Evolutionary conservation across 1,140 invertebrate species (phyloP), one percentile per base, ranked within the genome.

Genomic region (Drosophila varians): DNA sequence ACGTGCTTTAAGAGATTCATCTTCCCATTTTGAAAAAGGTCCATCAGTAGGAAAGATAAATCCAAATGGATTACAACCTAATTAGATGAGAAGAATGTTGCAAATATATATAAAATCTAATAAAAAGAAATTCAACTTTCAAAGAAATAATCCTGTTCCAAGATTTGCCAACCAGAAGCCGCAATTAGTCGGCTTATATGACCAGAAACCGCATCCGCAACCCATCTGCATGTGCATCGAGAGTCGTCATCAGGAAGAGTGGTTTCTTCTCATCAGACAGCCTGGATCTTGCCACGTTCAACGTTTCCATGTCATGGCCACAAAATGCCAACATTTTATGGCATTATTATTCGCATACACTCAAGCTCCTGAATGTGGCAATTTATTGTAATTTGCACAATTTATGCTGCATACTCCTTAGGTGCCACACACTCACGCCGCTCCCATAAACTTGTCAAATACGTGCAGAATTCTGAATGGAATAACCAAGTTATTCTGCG

Each of bases 351-450:
- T 38, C 58, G 26, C 21, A 42, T 36, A 40, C 40, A 36, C 36
- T 45, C 38, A 21, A 34, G 42, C 42, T 34, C 34, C 53, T 38
- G 34, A 61, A 73, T 53, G 23, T 52, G 48, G 42, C 49, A 73
- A 62, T 72, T 54, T 62, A 72, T 72, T 72, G 69, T 61, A 61
- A 72, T 56, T 54, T 45, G 61, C 26, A 34, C 60, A 66, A 53
- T 73, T 73, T 62, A 54, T 72, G 36, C 43, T 21, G 57, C 68
- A 49, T 28, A 48, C 34, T 40, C 56, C 62, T 42, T 36, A 46
- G 54, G 58, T 52, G 60, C 8, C 54, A 47, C 43, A 48, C 28
- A 48, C 45, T 46, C 45, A 26, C 34, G 26, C 3, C 28, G 12
- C 16, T 14, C 3, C 2, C 60, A 38, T 45, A 72, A 47, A 71